A percentile compares a stretch with the other conserved stretches of the same genome.
Conservation (phyloP, 2,113 vertebrate genomes). For the Pelodiscus sinensis region DNA sequence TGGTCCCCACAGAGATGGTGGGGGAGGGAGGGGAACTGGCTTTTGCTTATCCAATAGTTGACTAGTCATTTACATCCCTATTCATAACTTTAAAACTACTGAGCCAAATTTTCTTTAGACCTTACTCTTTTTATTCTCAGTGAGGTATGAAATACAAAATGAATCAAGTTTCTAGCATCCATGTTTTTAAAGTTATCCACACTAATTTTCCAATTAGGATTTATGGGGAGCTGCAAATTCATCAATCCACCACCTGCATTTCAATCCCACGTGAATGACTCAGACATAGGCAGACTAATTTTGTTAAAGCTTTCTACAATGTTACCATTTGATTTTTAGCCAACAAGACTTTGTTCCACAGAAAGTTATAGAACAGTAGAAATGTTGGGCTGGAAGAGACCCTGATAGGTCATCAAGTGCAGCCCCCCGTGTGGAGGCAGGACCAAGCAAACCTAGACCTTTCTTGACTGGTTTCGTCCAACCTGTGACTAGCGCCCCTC, state of each 20-base stretch:
- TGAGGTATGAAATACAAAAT: rapidly evolving
- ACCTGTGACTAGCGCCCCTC: neutral
- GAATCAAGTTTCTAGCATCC: neutral
- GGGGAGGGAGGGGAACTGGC: too few relatives aligned
- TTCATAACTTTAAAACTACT: neutral
- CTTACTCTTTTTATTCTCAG: neutral
- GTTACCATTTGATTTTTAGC: neutral
- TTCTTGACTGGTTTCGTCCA: neutral
- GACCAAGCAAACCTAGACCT: neutral
- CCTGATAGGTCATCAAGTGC: neutral
- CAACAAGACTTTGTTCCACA: neutral
- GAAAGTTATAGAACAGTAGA: neutral
- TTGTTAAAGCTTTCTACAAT: neutral
- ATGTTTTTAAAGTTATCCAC: rapidly evolving
- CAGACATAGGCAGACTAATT: neutral
- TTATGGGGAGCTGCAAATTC: neutral
- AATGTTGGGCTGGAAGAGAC: neutral
- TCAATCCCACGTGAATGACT: neutral
- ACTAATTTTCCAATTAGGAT: neutral
- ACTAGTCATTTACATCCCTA: too few relatives aligned
- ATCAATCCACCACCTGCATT: too few relatives aligned
- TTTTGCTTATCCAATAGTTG: too few relatives aligned
- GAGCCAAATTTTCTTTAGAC: rapidly evolving
- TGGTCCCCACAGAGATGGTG: too few relatives aligned
- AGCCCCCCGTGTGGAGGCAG: neutral